Conservation (phyloP, 2,113 vertebrate genomes). For the Oryzias javanicus region DNA sequence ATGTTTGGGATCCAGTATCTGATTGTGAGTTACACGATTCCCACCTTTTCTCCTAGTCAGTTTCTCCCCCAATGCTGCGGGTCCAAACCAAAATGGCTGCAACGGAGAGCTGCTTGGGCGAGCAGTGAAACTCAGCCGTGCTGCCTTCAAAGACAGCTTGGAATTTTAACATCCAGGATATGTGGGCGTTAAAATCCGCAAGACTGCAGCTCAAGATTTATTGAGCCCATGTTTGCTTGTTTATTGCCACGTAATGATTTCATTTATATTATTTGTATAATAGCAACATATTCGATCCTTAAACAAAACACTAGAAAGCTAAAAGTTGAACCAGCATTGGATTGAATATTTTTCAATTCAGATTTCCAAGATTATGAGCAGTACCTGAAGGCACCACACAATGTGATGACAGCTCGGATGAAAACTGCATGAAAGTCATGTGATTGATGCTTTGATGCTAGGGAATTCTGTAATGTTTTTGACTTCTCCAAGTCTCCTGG, state of each 20-base stretch:
- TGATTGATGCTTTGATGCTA: too few relatives aligned
- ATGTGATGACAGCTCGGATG: too few relatives aligned
- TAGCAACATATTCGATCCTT: too few relatives aligned
- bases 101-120: background rate
- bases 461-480: too few relatives aligned
- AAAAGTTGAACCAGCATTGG: too few relatives aligned
- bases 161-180: background rate
- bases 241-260: too few relatives aligned
- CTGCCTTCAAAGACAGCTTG: conserved; percentile 27
- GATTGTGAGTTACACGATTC: conserved; percentile 26
- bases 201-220: background rate
- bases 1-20: background rate
- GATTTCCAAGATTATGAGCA: background rate
- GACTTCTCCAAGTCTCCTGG: too few relatives aligned
- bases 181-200: background rate
- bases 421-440: too few relatives aligned
- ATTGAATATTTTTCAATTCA: background rate
- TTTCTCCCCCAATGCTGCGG: conserved; percentile 32
- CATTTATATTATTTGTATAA: too few relatives aligned
- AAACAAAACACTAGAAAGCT: too few relatives aligned
- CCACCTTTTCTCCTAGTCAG: conserved; percentile 60
- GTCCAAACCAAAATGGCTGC: conserved; percentile 72
- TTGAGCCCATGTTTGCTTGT: too few relatives aligned
- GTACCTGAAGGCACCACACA: too few relatives aligned
- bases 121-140: conserved; percentile 5